Evolutionary conservation across 2,113 vertebrate genomes (phyloP).

Genomic region (Lepidothrix coronata): DNA sequence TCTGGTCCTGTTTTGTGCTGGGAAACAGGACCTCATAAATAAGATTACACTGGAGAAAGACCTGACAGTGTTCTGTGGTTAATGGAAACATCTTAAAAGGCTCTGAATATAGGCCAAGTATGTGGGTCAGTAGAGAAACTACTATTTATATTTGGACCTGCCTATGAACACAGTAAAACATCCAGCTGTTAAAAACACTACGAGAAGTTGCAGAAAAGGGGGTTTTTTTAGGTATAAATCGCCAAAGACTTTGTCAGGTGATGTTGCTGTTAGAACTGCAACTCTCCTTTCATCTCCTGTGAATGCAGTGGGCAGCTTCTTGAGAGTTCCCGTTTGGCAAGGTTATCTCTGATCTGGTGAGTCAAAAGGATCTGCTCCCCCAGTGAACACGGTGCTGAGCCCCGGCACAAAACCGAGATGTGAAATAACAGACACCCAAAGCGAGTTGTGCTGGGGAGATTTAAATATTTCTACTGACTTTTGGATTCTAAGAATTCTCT

Average conservation of each 20-base stretch:
- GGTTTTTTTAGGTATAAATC: neutral
- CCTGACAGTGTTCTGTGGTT: constrained; percentile 5
- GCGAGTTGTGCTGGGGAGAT: neutral
- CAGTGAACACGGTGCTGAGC: neutral
- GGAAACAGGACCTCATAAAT: constrained; percentile 45
- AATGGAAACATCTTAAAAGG: constrained; percentile 49
- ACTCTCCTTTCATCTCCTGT: neutral
- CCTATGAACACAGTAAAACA: constrained; percentile 4
- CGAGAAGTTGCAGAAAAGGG: neutral
- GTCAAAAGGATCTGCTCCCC: neutral
- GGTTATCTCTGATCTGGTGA: neutral
- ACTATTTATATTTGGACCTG: constrained; percentile 38
- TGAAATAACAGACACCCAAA: neutral
- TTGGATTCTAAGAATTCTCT: neutral
- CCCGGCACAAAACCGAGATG: neutral
- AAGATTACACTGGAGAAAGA: constrained; percentile 28
- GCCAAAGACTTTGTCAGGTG: neutral
- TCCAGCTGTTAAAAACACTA: constrained; percentile 45
- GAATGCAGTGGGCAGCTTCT: constrained; percentile 1
- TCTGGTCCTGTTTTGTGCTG: neutral
- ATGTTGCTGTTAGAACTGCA: neutral
- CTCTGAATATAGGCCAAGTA: constrained; percentile 49
- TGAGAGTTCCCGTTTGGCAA: neutral
- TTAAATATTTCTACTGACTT: neutral
- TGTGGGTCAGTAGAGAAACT: constrained; percentile 57